phyloP scores from a whole-genome alignment of 1,140 invertebrate species.

The Aleiodes sp. region DNA sequence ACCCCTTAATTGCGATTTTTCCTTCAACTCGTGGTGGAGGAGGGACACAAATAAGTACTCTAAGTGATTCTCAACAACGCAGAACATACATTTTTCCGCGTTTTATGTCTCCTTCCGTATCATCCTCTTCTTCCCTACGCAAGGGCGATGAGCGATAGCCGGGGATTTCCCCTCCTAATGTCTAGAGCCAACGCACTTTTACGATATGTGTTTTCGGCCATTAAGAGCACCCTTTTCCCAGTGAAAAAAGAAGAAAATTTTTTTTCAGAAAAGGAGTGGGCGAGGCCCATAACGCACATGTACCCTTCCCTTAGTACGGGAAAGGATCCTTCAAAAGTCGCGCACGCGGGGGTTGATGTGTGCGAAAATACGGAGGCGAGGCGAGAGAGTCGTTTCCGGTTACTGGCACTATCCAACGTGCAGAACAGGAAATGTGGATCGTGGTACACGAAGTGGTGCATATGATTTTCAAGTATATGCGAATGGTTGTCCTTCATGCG shows the following conservation, averaged over 20 bases:
- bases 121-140: not conserved
- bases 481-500: not conserved
- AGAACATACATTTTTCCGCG: slow-evolving; percentile 22
- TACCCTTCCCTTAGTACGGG: not conserved
- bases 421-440: slow-evolving; percentile 49
- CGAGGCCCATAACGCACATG: slow-evolving; percentile 7
- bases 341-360: not conserved
- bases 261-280: slow-evolving; percentile 13
- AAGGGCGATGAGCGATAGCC: slow-evolving; percentile 29
- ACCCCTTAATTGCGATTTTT: not conserved
- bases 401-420: slow-evolving; percentile 11
- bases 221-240: slow-evolving; percentile 28
- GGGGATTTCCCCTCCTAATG: slow-evolving; percentile 33
- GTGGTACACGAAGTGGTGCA: slow-evolving; percentile 48
- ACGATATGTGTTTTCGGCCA: slow-evolving; percentile 33
- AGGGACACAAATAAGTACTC: slow-evolving; percentile 5
- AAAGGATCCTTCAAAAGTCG: slow-evolving; percentile 33
- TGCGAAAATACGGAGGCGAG: slow-evolving; percentile 28
- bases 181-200: slow-evolving; percentile 31
- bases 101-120: slow-evolving; percentile 27
- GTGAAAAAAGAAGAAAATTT: slow-evolving; percentile 7
- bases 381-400: slow-evolving; percentile 45
- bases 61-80: slow-evolving; percentile 24
- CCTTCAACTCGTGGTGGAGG: not conserved
- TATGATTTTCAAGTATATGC: slow-evolving; percentile 43